Evolutionary conservation across 1,140 invertebrate species (phyloP), one percentile per base, ranked within the genome.

Genomic region (Sitodiplosis mosellana): DNA sequence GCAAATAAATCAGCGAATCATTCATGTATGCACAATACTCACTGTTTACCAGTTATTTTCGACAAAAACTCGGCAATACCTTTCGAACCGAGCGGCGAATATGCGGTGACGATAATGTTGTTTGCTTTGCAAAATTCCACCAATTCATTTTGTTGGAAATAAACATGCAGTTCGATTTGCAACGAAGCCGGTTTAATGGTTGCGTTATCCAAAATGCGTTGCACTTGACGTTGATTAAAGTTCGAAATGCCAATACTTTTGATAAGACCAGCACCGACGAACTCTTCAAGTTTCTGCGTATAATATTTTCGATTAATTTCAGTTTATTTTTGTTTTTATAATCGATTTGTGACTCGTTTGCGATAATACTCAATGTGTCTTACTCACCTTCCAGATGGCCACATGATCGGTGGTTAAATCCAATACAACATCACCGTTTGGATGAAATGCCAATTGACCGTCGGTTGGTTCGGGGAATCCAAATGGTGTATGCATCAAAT

Each of bases 401-500:
- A 78, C 62, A 60, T 80, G 79, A 65, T 84, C 73, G 7, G 81
- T 84, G 14, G 69, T 62, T 20, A 69, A 55, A 57, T 87, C 83
- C 2, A 83, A 56, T 20, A 74, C 59, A 43, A 80, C 73, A 42
- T 67, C 69, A 46, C 81, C 81, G 57, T 80, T 71, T 15, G 68
- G 66, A 42, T 69, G 55, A 2, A 50, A 8, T 48, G 55, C 55
- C n/a, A 64, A 57, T 63, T 70, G 37, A 59, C 64, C 47, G 52
- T 52, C 33, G 48, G 73, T 60, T 55, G 65, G 51, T 52, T 69
- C 54, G 49, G 56, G 59, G 19, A 75, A 54, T 2, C 70, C 74
- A 59, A 86, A 82, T 0, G 89, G 87, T 21, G 76, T 75, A 52
- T 92, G 87, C 46, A 91, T 72, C 10, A 92, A 65, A 60, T 88